A percentile compares a stretch with the other conserved stretches of the same genome.
These are phyloP conservation scores for Clavelina lepadiformis DNA, from an alignment of 23 tunicate species.

Conservation along the genomic window DNA sequence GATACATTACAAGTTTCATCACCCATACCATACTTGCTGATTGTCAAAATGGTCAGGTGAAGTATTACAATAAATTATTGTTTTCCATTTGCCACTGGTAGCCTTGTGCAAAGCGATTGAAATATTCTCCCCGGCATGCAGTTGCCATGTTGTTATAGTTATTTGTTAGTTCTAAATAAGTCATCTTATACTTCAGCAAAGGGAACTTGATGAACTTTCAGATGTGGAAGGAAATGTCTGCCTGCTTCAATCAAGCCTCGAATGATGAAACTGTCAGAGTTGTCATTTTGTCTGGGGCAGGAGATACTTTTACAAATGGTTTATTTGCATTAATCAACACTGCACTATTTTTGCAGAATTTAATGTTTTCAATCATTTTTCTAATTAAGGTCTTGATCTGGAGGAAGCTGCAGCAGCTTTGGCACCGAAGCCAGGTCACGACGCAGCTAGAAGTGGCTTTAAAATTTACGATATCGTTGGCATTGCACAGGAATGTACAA, in stretches of 20 bases:
- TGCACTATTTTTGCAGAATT: no score
- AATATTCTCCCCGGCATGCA: no score
- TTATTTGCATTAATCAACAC: no score
- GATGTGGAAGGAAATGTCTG: constrained; percentile 69
- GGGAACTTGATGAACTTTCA: constrained; percentile 50
- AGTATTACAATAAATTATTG: no score
- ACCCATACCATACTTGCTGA: constrained; percentile 46
- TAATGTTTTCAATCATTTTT: no score
- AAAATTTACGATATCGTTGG: constrained; percentile 41
- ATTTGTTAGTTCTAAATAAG: no score
- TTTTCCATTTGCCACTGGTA: no score
- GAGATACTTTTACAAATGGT: constrained; percentile 76
- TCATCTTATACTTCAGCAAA: no score
- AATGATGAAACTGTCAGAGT: constrained; percentile 70
- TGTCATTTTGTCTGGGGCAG: constrained; percentile 77
- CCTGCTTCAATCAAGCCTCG: constrained; percentile 68
- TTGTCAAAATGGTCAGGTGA: constrained; percentile 51
- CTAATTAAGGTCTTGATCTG: constrained; percentile 70
- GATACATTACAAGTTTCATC: constrained; percentile 58
- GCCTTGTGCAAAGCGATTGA: no score
- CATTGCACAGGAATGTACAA: constrained; percentile 68
- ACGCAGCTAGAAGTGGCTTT: constrained; percentile 69
- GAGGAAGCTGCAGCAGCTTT: constrained; percentile 61
- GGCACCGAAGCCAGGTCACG: constrained; percentile 33
- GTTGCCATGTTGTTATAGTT: no score